Conservation (phyloP, 1,140 invertebrate genomes). For the Musca domestica region DNA sequence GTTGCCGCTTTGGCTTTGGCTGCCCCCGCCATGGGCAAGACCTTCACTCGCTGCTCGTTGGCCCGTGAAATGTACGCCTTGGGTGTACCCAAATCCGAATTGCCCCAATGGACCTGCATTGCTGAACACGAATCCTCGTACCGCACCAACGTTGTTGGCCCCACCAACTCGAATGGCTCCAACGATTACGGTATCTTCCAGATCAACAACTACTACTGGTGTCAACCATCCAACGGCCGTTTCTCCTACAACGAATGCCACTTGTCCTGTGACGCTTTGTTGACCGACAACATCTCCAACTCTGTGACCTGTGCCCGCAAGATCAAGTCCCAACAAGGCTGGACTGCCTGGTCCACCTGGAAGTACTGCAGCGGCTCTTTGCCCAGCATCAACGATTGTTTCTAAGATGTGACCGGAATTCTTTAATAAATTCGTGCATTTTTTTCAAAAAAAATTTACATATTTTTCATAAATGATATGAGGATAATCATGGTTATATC, state of each 20-base stretch:
- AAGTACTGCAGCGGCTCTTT: slow-evolving; percentile 34
- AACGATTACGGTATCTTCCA: slow-evolving; percentile 45
- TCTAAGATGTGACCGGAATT: slow-evolving; percentile 24
- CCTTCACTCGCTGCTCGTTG: slow-evolving; percentile 44
- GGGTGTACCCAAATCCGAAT: slow-evolving; percentile 24
- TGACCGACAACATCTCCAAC: slow-evolving; percentile 31
- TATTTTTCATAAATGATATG: too few species aligned
- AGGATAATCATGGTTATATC: too few species aligned
- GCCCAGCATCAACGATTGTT: slow-evolving; percentile 41
- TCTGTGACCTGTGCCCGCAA: slow-evolving; percentile 35
- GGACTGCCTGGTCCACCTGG: slow-evolving; percentile 40
- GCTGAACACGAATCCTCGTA: slow-evolving; percentile 23
- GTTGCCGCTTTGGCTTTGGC: slow-evolving; percentile 31
- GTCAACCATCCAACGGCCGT: slow-evolving; percentile 31
- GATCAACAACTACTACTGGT: slow-evolving; percentile 45
- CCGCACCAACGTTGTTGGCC: slow-evolving; percentile 28
- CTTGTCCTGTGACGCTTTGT: slow-evolving; percentile 28
- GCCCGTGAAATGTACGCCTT: slow-evolving; percentile 33
- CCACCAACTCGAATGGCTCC: slow-evolving; percentile 34
- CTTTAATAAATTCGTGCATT: too few species aligned
- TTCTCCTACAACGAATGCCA: slow-evolving; percentile 34
- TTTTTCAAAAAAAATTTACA: too few species aligned
- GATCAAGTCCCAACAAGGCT: slow-evolving; percentile 35
- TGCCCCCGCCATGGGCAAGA: slow-evolving; percentile 31
- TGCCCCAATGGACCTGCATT: slow-evolving; percentile 26